These are phyloP conservation scores for Acanthosepion pharaonis DNA, from an alignment of 2,888 invertebrate genomes.

Conservation along the genomic window DNA sequence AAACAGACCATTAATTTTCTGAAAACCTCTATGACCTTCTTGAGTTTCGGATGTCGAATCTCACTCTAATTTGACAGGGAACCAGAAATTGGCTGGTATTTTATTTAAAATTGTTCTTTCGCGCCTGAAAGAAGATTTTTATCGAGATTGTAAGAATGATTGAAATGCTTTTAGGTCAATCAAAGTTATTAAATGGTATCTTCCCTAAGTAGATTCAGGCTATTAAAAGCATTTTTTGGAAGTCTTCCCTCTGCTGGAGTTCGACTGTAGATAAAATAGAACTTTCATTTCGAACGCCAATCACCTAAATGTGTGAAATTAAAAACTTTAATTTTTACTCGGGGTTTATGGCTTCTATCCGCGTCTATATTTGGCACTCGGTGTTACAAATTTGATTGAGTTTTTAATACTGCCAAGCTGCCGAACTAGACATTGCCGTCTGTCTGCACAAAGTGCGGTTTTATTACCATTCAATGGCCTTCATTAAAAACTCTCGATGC, in stretches of 20 bases:
- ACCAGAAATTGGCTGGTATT: too few species aligned
- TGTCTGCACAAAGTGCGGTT: background rate
- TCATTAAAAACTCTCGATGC: background rate
- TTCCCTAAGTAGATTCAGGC: background rate
- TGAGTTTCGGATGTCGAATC: too few species aligned
- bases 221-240: constrained; percentile 16
- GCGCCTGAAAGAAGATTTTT: too few species aligned
- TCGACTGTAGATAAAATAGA: background rate
- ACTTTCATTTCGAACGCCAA: background rate
- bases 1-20: too few species aligned
- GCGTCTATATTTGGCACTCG: background rate
- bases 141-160: too few species aligned
- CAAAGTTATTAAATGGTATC: background rate
- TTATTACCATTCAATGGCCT: background rate
- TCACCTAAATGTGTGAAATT: background rate
- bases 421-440: background rate
- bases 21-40: too few species aligned
- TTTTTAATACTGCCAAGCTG: background rate
- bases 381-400: background rate
- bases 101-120: too few species aligned
- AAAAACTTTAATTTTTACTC: background rate
- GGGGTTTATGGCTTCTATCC: background rate
- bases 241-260: background rate
- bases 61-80: too few species aligned
- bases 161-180: background rate